phyloP scores from a whole-genome alignment of 2,888 invertebrate species.

The Eupithecia inturbata region DNA sequence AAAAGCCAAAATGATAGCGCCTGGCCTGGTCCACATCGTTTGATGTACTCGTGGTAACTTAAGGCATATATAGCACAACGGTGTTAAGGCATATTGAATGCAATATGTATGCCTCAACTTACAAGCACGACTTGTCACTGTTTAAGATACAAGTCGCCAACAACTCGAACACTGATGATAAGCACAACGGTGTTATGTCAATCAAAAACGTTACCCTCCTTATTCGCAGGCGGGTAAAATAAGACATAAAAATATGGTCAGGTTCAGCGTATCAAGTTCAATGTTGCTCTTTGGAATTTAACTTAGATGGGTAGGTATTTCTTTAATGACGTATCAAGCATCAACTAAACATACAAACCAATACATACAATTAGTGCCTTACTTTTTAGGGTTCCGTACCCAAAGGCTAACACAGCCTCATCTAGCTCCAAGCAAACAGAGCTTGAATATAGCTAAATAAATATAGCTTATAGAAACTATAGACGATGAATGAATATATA shows the following conservation, averaged over 20 bases:
- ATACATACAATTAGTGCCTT: too few relatives aligned
- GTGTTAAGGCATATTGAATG: constrained; percentile 22
- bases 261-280: not conserved
- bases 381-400: too few relatives aligned
- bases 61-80: too few relatives aligned
- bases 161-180: constrained; percentile 44
- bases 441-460: too few relatives aligned
- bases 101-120: too few relatives aligned
- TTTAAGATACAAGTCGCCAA: constrained; percentile 55
- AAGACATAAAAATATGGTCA: not conserved
- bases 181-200: constrained; percentile 3
- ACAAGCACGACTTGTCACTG: constrained; percentile 50
- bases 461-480: too few relatives aligned
- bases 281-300: not conserved
- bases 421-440: too few relatives aligned
- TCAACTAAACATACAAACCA: too few relatives aligned
- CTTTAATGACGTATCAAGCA: too few relatives aligned
- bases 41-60: constrained; percentile 20
- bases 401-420: too few relatives aligned
- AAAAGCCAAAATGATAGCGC: constrained; percentile 4
- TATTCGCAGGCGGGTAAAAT: not conserved
- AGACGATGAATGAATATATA: too few relatives aligned
- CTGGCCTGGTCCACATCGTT: constrained; percentile 17
- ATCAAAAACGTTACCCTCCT: not conserved
- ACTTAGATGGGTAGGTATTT: not conserved